A percentile compares a stretch with the other conserved stretches of the same genome.
Evolutionary conservation across 2,888 invertebrate genomes (phyloP).

Genomic region (Polydrusus cervinus): DNA sequence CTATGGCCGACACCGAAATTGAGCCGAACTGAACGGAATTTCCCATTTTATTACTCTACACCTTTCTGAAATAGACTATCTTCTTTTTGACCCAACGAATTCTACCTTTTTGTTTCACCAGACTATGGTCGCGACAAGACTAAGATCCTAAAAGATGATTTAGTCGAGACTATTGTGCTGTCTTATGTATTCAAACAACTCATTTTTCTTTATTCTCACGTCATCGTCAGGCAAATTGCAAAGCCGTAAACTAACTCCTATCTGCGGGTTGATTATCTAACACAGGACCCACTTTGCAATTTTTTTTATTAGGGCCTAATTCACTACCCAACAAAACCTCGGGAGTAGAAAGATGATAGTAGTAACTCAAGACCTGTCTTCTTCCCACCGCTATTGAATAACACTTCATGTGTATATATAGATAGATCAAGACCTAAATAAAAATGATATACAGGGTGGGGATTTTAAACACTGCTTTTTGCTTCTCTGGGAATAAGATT

Average conservation of each 20-base stretch:
- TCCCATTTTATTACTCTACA: too few species aligned
- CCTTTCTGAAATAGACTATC: too few species aligned
- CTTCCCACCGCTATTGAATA: conserved; percentile 42
- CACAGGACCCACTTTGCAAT: conserved; percentile 23
- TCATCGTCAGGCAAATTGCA: not conserved
- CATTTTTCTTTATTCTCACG: not conserved
- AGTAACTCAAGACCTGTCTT: conserved; percentile 34
- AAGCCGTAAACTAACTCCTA: conserved; percentile 23
- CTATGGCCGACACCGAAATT: too few species aligned
- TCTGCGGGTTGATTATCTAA: conserved; percentile 38
- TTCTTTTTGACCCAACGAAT: too few species aligned
- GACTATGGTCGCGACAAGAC: too few species aligned
- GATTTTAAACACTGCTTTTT: too few species aligned
- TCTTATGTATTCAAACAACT: not conserved
- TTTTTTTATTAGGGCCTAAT: conserved; percentile 23
- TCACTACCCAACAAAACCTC: conserved; percentile 24
- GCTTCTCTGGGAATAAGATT: too few species aligned
- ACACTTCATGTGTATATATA: not conserved
- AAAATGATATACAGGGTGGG: too few species aligned
- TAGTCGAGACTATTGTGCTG: too few species aligned
- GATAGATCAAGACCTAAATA: not conserved
- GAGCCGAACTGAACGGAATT: too few species aligned
- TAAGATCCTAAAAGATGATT: too few species aligned
- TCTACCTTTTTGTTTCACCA: too few species aligned
- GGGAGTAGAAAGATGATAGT: conserved; percentile 29